Conservation (phyloP, 64 coral and sea anemone genomes). For the Montipora foliosa region DNA sequence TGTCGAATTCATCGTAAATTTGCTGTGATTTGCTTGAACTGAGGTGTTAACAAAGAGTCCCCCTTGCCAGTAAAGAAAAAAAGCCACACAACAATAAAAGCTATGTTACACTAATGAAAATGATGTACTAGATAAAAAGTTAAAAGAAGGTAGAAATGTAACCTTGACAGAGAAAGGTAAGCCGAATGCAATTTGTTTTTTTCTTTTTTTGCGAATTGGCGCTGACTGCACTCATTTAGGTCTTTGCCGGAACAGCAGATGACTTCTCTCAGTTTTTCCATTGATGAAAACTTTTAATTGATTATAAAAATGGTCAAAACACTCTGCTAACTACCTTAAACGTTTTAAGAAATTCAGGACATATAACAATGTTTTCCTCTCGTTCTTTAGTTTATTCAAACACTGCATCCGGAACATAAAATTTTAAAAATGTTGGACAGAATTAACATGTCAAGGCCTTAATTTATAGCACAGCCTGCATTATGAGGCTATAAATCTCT, state of each 20-base stretch:
- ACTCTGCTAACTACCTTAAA: slow-evolving; percentile 2
- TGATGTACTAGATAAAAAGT: slow-evolving; percentile 44
- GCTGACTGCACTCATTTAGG: slow-evolving; percentile 16
- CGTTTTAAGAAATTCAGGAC: slow-evolving; percentile 22
- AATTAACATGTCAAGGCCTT: slow-evolving; percentile 50
- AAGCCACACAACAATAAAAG: slow-evolving; percentile 57
- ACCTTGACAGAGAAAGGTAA: slow-evolving; percentile 29
- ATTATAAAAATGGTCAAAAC: slow-evolving; percentile 22
- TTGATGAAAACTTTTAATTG: slow-evolving; percentile 33
- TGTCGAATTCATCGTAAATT: slow-evolving; percentile 51
- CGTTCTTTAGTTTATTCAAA: slow-evolving; percentile 17
- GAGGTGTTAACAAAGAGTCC: slow-evolving; percentile 71
- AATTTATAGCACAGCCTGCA: slow-evolving; percentile 56
- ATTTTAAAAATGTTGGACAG: slow-evolving; percentile 22
- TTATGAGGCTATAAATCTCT: slow-evolving; percentile 48
- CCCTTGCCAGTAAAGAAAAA: slow-evolving; percentile 52
- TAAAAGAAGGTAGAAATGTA: slow-evolving; percentile 60
- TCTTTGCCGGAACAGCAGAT: slow-evolving; percentile 15
- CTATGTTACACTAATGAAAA: slow-evolving; percentile 77
- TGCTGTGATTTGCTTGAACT: slow-evolving; percentile 37
- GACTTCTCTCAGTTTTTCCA: slow-evolving; percentile 15
- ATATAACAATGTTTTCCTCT: background rate
- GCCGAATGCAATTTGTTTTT: background rate
- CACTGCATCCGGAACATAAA: slow-evolving; percentile 19
- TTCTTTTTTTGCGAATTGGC: slow-evolving; percentile 4